Conservation (phyloP, 2,113 vertebrate species). For the Pholis gunnellus region DNA sequence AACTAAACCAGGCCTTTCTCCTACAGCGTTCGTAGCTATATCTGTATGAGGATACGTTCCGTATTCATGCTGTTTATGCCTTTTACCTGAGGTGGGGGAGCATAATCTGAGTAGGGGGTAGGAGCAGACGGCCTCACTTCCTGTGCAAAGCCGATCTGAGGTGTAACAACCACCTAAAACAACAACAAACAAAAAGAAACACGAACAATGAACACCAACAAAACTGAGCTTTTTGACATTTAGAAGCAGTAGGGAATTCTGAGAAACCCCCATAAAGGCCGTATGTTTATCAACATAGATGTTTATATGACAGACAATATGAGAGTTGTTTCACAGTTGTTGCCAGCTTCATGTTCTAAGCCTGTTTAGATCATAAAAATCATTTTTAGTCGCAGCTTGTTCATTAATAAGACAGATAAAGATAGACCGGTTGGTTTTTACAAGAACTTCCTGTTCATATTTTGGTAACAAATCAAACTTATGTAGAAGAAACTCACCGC, state of each 20-base stretch:
- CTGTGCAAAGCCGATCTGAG: constrained; percentile 76
- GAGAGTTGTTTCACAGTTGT: neutral
- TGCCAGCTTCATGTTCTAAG: neutral
- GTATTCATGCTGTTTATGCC: neutral
- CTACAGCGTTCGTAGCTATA: too few species aligned
- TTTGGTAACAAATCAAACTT: constrained; percentile 2
- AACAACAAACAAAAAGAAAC: neutral
- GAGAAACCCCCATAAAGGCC: neutral
- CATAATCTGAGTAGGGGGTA: constrained; percentile 82
- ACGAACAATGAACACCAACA: neutral
- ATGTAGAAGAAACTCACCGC: constrained; percentile 68
- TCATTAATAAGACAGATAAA: neutral
- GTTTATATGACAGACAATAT: neutral
- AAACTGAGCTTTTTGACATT: neutral
- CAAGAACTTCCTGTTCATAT: neutral
- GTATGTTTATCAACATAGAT: neutral
- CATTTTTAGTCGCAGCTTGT: neutral
- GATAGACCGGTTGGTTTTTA: neutral
- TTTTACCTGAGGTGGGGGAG: constrained; percentile 78
- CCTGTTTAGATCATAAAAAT: neutral
- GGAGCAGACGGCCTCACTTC: constrained; percentile 81
- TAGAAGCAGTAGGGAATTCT: neutral
- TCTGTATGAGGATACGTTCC: too few species aligned
- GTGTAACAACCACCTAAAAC: constrained; percentile 71
- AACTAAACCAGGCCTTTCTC: too few species aligned